Evolutionary conservation across 2,888 invertebrate species (phyloP).

Genomic region (Scotopteryx bipunctaria): DNA sequence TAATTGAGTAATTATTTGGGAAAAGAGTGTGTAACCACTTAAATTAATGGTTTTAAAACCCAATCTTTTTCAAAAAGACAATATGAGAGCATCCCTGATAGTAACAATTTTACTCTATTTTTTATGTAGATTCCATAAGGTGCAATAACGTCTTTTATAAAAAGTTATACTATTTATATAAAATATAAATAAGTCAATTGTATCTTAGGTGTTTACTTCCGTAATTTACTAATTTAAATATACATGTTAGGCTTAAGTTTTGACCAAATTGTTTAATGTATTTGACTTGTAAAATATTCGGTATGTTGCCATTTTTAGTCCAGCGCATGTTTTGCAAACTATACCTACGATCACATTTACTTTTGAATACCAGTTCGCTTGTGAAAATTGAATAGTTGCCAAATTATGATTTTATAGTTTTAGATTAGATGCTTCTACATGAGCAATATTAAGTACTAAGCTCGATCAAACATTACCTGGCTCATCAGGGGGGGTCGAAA

Average conservation of each 20-base stretch:
- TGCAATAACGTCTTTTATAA: conserved; percentile 49
- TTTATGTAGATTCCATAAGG: conserved; percentile 39
- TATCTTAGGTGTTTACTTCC: conserved; percentile 32
- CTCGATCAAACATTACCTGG: too few relatives aligned
- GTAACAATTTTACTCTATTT: conserved; percentile 17
- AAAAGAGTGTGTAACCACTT: not conserved
- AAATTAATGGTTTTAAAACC: not conserved
- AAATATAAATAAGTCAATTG: conserved; percentile 37
- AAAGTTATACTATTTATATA: conserved; percentile 25
- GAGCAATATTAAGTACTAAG: not conserved
- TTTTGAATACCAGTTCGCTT: too few relatives aligned
- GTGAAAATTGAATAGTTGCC: not conserved
- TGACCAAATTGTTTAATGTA: conserved; percentile 34
- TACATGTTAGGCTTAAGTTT: conserved; percentile 28
- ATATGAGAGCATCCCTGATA: not conserved
- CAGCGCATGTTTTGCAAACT: conserved; percentile 3
- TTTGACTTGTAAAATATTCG: conserved; percentile 20
- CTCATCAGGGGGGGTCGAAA: too few relatives aligned
- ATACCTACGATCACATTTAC: not conserved
- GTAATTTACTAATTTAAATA: conserved; percentile 20
- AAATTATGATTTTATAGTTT: conserved; percentile 9
- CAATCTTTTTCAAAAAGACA: conserved; percentile 1
- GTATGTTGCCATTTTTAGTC: conserved; percentile 19
- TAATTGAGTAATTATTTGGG: not conserved
- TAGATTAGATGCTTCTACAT: not conserved